phyloP scores from a whole-genome alignment of 2,888 invertebrate genomes.

The Eristalis arbustorum region DNA sequence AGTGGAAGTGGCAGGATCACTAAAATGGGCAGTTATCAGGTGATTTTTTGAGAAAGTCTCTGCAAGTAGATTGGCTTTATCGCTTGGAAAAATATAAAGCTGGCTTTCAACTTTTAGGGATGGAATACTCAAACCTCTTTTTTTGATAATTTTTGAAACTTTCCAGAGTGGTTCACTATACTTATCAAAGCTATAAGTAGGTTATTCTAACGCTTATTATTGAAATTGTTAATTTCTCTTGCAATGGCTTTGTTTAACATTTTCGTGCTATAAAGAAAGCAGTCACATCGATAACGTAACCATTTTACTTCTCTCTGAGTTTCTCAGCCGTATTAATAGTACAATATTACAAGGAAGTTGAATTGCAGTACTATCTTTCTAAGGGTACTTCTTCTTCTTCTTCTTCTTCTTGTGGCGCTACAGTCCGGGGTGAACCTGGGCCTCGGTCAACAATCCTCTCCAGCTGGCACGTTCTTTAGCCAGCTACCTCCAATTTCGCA shows the following conservation, averaged over 20 bases:
- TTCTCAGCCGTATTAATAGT: conserved; percentile 4
- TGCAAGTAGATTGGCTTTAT: no score
- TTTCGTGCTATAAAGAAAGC: background rate
- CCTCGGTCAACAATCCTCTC: no score
- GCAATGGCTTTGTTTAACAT: no score
- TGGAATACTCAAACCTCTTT: conserved; percentile 27
- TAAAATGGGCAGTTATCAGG: background rate
- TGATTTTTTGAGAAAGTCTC: conserved; percentile 16
- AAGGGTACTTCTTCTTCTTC: no score
- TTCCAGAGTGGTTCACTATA: no score
- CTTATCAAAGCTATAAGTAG: conserved; percentile 21
- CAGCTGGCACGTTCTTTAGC: no score
- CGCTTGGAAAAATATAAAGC: no score
- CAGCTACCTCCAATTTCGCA: no score
- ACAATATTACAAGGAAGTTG: background rate
- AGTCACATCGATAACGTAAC: background rate
- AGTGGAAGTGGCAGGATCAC: conserved; percentile 6
- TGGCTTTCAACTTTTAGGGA: conserved; percentile 1
- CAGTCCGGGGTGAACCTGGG: no score
- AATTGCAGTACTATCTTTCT: no score
- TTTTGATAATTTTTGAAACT: no score
- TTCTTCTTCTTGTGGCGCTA: no score
- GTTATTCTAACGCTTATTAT: conserved; percentile 47
- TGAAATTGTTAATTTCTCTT: background rate
- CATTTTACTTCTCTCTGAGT: conserved; percentile 10